Conservation (phyloP, 2,888 invertebrate species). For the Alentia gelatinosa region DNA sequence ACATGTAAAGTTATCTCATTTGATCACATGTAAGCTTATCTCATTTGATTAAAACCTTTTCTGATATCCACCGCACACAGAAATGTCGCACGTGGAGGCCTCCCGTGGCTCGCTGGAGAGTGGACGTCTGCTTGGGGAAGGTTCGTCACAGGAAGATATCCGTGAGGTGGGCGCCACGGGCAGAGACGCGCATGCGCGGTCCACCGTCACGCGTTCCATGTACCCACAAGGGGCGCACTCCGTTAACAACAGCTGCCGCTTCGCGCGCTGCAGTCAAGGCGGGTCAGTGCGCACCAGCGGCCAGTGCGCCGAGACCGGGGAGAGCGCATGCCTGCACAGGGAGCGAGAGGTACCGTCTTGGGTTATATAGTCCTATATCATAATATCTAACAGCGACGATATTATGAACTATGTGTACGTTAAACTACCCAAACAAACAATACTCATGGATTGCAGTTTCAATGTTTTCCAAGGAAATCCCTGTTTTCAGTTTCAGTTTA, state of each 20-base stretch:
- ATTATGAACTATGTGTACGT: too few relatives aligned
- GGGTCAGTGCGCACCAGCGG: neutral
- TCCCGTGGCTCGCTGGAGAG: neutral
- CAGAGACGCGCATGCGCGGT: neutral
- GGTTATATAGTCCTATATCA: too few relatives aligned
- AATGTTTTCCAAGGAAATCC: too few relatives aligned
- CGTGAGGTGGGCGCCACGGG: constrained; percentile 31
- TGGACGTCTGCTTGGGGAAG: neutral
- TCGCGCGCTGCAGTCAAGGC: neutral
- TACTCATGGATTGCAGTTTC: too few relatives aligned
- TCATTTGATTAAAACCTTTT: too few relatives aligned
- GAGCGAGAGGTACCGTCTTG: constrained; percentile 43
- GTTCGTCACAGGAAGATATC: constrained; percentile 36
- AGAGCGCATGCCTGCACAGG: constrained; percentile 16
- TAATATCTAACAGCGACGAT: too few relatives aligned
- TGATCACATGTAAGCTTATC: too few relatives aligned
- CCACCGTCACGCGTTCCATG: neutral
- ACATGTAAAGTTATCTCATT: too few relatives aligned
- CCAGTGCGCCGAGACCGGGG: constrained; percentile 31
- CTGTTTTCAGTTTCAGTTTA: too few relatives aligned
- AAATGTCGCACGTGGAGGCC: constrained; percentile 36
- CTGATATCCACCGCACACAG: too few relatives aligned
- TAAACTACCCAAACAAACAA: too few relatives aligned
- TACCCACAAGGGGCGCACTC: neutral
- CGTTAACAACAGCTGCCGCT: neutral